Conservation (phyloP, 1,140 invertebrate genomes). For the Harlomillsia oculata region DNA sequence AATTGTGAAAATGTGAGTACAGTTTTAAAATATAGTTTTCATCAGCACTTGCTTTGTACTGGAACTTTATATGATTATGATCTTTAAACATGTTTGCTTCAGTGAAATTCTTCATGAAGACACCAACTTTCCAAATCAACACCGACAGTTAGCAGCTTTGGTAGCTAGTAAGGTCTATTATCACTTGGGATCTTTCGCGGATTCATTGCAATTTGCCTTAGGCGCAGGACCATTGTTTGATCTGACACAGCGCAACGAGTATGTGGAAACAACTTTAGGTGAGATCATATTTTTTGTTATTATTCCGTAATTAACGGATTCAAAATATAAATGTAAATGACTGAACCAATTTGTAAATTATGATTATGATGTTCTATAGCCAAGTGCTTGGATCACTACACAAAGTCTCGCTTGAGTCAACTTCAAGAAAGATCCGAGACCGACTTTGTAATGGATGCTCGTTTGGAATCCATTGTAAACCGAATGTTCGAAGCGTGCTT, state of each 20-base stretch:
- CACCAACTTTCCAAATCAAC: conserved; percentile 54
- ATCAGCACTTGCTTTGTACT: conserved; percentile 16
- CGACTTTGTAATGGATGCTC: conserved; percentile 68
- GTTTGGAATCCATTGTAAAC: conserved; percentile 88
- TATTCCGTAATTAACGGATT: neutral
- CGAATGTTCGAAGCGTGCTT: conserved; percentile 93
- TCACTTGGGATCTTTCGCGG: conserved; percentile 91
- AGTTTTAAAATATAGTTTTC: neutral
- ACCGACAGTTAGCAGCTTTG: conserved; percentile 82
- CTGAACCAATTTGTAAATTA: neutral
- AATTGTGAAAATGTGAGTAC: conserved; percentile 80
- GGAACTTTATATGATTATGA: neutral
- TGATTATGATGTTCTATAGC: conserved; percentile 48
- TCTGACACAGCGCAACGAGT: conserved; percentile 83
- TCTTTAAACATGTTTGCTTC: conserved; percentile 11
- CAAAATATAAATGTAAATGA: neutral
- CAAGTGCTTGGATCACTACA: conserved; percentile 93
- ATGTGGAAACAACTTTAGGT: conserved; percentile 91
- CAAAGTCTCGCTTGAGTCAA: conserved; percentile 60
- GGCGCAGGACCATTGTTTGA: conserved; percentile 88
- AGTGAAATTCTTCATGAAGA: conserved; percentile 93
- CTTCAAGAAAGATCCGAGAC: conserved; percentile 44
- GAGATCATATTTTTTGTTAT: conserved; percentile 34
- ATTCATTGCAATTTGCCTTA: conserved; percentile 86
- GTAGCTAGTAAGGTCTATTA: conserved; percentile 98